Percentiles rank a stretch among this genome's conserved stretches.
phyloP scores from a whole-genome alignment of 2,113 vertebrate genomes.

The Cebidichthys violaceus region DNA sequence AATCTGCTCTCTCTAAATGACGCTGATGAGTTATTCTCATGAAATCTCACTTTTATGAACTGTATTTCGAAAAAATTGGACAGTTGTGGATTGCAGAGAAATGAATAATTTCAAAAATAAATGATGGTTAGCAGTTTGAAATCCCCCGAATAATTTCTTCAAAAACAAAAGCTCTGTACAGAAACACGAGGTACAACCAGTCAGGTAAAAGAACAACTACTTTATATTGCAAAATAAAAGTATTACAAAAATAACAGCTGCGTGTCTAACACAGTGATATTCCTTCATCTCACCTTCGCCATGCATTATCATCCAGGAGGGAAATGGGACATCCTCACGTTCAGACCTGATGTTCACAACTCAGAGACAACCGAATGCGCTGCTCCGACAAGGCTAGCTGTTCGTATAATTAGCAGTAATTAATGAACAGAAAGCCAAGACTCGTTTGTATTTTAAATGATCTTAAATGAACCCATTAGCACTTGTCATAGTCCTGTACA shows the following conservation, averaged over 20 bases:
- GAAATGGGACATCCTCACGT: slow-evolving; percentile 60
- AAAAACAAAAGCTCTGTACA: not conserved
- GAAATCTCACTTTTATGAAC: slow-evolving; percentile 36
- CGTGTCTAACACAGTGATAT: slow-evolving; percentile 11
- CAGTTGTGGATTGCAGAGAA: slow-evolving; percentile 11
- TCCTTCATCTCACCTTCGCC: slow-evolving; percentile 37
- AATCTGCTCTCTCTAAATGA: slow-evolving; percentile 66
- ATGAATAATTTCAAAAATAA: slow-evolving; percentile 26
- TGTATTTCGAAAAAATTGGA: slow-evolving; percentile 16
- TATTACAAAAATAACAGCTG: not conserved
- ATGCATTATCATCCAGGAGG: slow-evolving; percentile 46
- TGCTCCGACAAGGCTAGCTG: slow-evolving; percentile 92
- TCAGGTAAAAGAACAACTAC: not conserved
- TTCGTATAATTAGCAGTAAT: slow-evolving; percentile 99
- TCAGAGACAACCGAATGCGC: slow-evolving; percentile 88
- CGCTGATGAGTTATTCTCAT: slow-evolving; percentile 27
- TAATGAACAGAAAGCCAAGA: slow-evolving; percentile 99
- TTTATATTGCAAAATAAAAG: not conserved
- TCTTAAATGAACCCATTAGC: slow-evolving; percentile 99
- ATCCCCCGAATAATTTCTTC: not conserved
- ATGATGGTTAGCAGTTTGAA: not conserved
- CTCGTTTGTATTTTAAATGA: slow-evolving; percentile 99
- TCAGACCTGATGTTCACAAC: slow-evolving; percentile 68
- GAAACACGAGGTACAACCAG: not conserved
- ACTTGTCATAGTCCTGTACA: slow-evolving; percentile 98